Evolutionary conservation across 2,888 invertebrate genomes (phyloP).

Genomic region (Parnassius glacialis): DNA sequence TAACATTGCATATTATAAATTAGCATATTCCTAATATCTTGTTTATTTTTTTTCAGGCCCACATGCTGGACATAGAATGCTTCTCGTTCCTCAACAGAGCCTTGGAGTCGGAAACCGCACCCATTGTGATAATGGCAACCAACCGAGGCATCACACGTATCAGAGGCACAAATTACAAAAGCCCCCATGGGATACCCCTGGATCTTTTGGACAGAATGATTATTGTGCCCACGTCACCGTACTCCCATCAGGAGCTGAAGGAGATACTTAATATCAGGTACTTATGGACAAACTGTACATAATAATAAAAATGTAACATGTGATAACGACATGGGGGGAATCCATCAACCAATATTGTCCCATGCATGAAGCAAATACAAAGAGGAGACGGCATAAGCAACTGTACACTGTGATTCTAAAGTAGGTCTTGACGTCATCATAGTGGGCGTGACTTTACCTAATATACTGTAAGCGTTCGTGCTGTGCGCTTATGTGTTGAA

Average conservation of each 20-base stretch:
- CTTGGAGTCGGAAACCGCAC: conserved; percentile 97
- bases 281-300: conserved; percentile 3
- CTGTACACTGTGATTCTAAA: too few relatives aligned
- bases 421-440: too few relatives aligned
- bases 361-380: too few relatives aligned
- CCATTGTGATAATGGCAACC: conserved; percentile 99
- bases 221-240: conserved; percentile 94
- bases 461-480: too few relatives aligned
- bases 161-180: conserved; percentile 94
- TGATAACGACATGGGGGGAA: not conserved
- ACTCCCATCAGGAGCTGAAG: conserved; percentile 92
- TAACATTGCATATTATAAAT: too few relatives aligned
- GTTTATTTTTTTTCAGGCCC: conserved; percentile 78
- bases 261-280: conserved; percentile 94
- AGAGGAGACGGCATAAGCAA: too few relatives aligned
- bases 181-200: conserved; percentile 98
- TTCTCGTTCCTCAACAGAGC: conserved; percentile 99
- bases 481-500: too few relatives aligned
- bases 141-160: conserved; percentile 97
- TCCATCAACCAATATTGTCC: too few relatives aligned
- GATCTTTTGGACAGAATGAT: conserved; percentile 97
- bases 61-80: conserved; percentile 99
- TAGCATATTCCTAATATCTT: too few relatives aligned
- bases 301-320: too few relatives aligned
- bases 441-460: too few relatives aligned